Conservation (phyloP, 2,797 vertebrate species). For the Heliangelus exortis region DNA sequence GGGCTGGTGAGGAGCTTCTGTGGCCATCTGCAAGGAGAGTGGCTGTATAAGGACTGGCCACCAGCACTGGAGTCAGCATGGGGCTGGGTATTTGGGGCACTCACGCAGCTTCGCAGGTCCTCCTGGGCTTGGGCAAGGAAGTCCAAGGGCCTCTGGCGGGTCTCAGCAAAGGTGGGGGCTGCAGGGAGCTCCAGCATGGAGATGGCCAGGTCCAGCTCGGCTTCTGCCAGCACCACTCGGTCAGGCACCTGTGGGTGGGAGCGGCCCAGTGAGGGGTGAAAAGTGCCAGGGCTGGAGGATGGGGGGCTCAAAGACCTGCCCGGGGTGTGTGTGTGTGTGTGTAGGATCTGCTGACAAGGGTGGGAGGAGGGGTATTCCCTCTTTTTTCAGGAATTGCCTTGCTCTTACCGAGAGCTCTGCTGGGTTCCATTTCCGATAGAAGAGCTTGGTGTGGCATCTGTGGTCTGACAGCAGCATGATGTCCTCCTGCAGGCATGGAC, state of each 20-base stretch:
- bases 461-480: background rate
- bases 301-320: background rate
- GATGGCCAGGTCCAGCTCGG: slow-evolving; percentile 3
- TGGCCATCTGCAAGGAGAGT: background rate
- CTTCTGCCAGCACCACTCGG: slow-evolving; percentile 8
- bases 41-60: rapidly evolving
- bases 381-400: rapidly evolving
- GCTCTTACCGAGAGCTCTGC: slow-evolving; percentile 36
- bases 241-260: background rate
- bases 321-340: background rate
- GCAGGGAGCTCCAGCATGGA: background rate
- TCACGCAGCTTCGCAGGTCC: slow-evolving; percentile 42
- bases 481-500: background rate
- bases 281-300: background rate
- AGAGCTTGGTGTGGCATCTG: slow-evolving; percentile 16
- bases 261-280: background rate
- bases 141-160: background rate
- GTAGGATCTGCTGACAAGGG: rapidly evolving
- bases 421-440: background rate
- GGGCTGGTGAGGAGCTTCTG: background rate
- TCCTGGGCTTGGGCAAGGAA: slow-evolving; percentile 19
- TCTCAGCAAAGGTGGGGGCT: rapidly evolving
- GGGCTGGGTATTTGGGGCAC: background rate
- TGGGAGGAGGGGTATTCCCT: background rate
- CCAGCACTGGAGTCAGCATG: rapidly evolving